Conservation (phyloP, 2,113 vertebrate species). For the Sapajus apella region DNA sequence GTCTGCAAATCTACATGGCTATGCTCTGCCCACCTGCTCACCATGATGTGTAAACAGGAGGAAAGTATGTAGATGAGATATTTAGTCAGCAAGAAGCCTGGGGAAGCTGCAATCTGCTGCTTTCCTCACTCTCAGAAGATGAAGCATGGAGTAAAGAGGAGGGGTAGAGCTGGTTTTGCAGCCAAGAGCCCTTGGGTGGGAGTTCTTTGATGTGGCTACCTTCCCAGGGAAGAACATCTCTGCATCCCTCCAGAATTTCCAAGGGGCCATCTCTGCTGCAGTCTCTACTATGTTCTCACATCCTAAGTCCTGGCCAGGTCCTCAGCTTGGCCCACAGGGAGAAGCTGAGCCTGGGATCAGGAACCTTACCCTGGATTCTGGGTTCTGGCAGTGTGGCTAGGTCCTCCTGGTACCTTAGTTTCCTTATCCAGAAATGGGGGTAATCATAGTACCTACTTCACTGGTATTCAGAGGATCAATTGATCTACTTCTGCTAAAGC, state of each 20-base stretch:
- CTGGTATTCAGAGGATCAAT: neutral
- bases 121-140: neutral
- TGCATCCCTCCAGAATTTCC: neutral
- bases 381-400: neutral
- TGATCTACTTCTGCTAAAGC: neutral
- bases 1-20: neutral
- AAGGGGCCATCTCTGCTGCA: neutral
- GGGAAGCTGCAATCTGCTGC: neutral
- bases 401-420: neutral
- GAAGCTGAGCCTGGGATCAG: neutral
- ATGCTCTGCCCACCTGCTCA: neutral
- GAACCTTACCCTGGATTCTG: neutral
- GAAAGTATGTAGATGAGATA: neutral
- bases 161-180: neutral
- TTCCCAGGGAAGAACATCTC: neutral
- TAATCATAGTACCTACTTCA: neutral
- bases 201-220: neutral
- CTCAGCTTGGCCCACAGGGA: neutral
- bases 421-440: neutral
- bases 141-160: rapidly evolving
- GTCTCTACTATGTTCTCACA: neutral
- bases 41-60: neutral
- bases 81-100: neutral
- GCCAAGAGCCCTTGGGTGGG: neutral
- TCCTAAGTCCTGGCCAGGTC: neutral